phyloP scores from a whole-genome alignment of 2,797 vertebrate genomes.

The Notolabrus celidotus region DNA sequence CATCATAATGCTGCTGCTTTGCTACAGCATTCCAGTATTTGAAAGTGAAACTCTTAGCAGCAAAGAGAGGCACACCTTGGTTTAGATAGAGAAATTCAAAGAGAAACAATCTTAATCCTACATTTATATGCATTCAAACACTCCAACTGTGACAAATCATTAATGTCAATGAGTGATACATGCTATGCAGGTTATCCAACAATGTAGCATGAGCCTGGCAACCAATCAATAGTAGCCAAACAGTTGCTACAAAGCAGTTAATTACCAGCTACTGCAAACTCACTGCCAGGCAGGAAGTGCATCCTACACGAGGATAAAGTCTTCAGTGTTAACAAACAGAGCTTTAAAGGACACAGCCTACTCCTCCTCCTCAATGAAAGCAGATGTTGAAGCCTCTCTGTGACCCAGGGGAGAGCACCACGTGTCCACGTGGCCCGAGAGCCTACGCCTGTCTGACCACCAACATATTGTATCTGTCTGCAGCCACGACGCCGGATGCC shows the following conservation, averaged over 20 bases:
- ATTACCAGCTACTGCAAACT: conserved; percentile 1
- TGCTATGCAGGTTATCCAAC: neutral
- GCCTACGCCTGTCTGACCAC: conserved; percentile 26
- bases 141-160: neutral
- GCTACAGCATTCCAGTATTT: neutral
- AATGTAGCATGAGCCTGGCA: neutral
- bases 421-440: conserved; percentile 12
- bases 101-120: neutral
- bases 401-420: conserved; percentile 32
- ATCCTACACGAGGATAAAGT: neutral
- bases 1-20: conserved; percentile 13
- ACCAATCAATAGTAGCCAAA: conserved; percentile 21
- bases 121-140: neutral
- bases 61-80: neutral
- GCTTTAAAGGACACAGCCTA: conserved; percentile 16
- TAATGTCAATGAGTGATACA: neutral
- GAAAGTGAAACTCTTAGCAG: neutral
- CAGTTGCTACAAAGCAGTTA: conserved; percentile 19
- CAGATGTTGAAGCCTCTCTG: conserved; percentile 50
- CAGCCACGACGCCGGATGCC: conserved; percentile 40
- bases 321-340: conserved; percentile 16
- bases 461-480: conserved; percentile 63
- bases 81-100: neutral
- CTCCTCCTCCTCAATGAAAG: conserved; percentile 35
- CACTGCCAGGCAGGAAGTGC: neutral